Base-by-base conservation (phyloP, 1,140 invertebrate species). In the Drosophila ironensis region DNA sequence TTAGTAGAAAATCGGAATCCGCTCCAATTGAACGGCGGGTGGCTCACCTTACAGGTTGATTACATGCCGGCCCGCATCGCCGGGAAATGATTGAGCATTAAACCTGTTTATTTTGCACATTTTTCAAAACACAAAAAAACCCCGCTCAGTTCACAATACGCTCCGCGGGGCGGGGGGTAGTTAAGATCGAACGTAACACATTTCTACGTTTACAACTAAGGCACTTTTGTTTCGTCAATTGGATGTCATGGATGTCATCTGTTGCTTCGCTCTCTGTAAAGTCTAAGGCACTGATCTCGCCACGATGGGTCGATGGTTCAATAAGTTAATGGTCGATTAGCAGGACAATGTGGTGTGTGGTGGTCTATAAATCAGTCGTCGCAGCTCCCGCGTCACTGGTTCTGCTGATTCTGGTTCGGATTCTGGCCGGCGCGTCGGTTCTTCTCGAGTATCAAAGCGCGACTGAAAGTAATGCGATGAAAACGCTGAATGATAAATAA, bases 381-480 rank as follows among this genome's bases (percentile, higher is more conserved):
- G 44, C 51, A 61, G 38, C 42, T 54, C 46, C 8, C 63, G 28
- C 27, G 25, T 38, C 59, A 60, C 28, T 76, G 57, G 40, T 59
- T 72, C 27, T 81, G 78, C 27, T 69, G 74, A 28, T 63, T 74
- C 27, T 81, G 78, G 22, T 72, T 72, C 22, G 59, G 75, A 44
- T 64, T 82, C 33, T 87, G 87, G 19, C 71, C 84, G 14, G 88
- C 80, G 16, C 87, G 84, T 35, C 87, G 76, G 50, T 87, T 89
- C 69, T 89, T 89, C 48, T 89, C 87, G 17, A 89, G 72, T 70
- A 89, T 89, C 42, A 89, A 68, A 66, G 88, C 88, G 52, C 88
- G 88, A 51, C 88, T 89, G 45, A 9, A 54, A 78, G 46, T 22
- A 1, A 59, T 45, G 64, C 1, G 9, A 59, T 17, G 7, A 14